Evolutionary conservation across 1,140 invertebrate genomes (phyloP).

Genomic region (Orchesella cincta): DNA sequence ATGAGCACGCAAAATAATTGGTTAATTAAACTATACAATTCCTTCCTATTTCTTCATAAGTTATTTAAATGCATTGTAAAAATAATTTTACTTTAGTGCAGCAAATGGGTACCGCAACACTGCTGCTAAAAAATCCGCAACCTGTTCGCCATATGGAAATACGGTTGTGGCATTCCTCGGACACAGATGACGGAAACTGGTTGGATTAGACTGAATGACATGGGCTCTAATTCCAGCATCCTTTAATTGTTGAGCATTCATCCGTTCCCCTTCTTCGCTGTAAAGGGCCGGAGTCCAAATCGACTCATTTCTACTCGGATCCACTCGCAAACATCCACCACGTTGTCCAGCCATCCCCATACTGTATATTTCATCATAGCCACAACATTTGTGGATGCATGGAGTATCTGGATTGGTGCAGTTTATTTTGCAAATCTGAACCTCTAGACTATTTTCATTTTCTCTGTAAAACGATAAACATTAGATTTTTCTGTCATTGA

Average conservation of each 20-base stretch:
- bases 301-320: conserved; percentile 4
- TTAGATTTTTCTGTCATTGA: no score
- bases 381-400: conserved; percentile 41
- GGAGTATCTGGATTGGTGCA: conserved; percentile 36
- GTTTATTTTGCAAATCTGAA: conserved; percentile 36
- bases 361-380: conserved; percentile 31
- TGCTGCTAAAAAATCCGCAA: conserved; percentile 3
- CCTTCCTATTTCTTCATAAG: no score
- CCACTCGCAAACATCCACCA: conserved; percentile 34
- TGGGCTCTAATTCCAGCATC: conserved; percentile 24
- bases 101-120: conserved; percentile 27
- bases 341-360: conserved; percentile 31
- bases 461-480: neutral
- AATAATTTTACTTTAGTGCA: conserved; percentile 24
- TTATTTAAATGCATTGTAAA: no score
- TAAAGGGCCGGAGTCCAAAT: conserved; percentile 33
- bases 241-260: neutral
- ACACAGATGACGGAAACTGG: neutral
- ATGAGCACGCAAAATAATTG: no score
- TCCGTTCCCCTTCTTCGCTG: conserved; percentile 8
- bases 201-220: conserved; percentile 34
- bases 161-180: conserved; percentile 27
- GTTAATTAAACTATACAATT: no score
- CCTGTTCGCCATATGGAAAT: conserved; percentile 32
- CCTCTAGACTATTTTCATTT: conserved; percentile 23